Conservation (phyloP, 2,888 invertebrate genomes). For the Melanophora roralis region DNA sequence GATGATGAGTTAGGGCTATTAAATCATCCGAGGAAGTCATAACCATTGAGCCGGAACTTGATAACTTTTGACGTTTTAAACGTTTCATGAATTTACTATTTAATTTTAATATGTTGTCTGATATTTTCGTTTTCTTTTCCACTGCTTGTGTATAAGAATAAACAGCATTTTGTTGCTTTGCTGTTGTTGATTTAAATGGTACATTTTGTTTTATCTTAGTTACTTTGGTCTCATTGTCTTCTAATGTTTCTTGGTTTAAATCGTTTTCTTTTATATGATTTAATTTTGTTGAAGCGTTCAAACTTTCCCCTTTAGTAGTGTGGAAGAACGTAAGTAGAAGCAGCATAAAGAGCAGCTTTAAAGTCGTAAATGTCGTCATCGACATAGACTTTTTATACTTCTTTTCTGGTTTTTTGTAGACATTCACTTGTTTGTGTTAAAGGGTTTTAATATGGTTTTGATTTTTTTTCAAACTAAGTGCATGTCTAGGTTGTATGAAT, state of each 20-base stretch:
- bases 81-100: constrained; percentile 38
- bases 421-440: constrained; percentile 41
- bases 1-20: constrained; percentile 64
- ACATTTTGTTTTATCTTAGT: constrained; percentile 11
- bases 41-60: constrained; percentile 1
- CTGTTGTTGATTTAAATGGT: not conserved
- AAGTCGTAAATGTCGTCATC: constrained; percentile 63
- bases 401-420: constrained; percentile 30
- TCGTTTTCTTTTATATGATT: no score
- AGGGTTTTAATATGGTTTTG: no score
- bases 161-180: not conserved
- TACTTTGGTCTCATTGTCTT: not conserved
- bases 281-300: no score
- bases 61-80: constrained; percentile 51
- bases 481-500: no score
- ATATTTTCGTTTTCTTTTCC: constrained; percentile 48
- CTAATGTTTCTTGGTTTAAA: no score
- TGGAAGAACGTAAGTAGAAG: constrained; percentile 45
- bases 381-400: constrained; percentile 59
- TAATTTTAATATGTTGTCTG: not conserved
- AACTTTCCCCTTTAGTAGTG: not conserved
- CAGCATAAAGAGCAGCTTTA: constrained; percentile 64
- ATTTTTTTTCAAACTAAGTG: no score
- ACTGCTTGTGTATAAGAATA: not conserved
- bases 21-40: constrained; percentile 14